Evolutionary conservation across 2,888 invertebrate species (phyloP).

Genomic region (Alviniconcha strummeri): DNA sequence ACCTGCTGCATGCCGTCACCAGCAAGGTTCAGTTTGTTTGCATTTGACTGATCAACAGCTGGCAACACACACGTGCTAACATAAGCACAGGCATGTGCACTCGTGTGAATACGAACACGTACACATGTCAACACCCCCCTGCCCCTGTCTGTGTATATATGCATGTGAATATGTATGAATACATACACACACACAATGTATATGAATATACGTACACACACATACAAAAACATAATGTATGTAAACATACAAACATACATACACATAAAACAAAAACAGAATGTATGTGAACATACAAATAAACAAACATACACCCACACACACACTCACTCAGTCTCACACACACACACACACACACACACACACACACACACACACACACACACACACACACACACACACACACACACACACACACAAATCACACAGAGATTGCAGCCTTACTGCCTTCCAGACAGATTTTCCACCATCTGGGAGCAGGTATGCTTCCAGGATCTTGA

Average conservation of each 20-base stretch:
- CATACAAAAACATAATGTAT: neutral
- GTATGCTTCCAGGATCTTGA: constrained; percentile 67
- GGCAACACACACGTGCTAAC: too few species aligned
- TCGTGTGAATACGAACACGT: too few species aligned
- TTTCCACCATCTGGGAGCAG: constrained; percentile 61
- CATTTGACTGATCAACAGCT: too few species aligned
- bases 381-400: neutral
- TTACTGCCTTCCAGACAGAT: constrained; percentile 66
- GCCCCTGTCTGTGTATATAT: too few species aligned
- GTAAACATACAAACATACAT: neutral
- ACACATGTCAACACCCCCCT: too few species aligned
- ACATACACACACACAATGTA: neutral
- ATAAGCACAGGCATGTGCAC: too few species aligned
- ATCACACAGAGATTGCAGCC: constrained; percentile 33
- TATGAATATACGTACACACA: neutral
- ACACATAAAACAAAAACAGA: neutral
- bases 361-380: neutral
- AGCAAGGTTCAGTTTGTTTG: too few species aligned
- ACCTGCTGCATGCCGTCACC: too few species aligned
- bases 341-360: neutral
- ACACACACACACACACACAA: neutral
- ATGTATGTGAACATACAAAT: neutral
- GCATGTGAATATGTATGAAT: neutral
- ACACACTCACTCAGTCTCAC: neutral
- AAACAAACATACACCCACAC: neutral